Evolutionary conservation across 2,888 invertebrate species (phyloP), one percentile per base, ranked within the genome.

Genomic region (Mythimna pallens): DNA sequence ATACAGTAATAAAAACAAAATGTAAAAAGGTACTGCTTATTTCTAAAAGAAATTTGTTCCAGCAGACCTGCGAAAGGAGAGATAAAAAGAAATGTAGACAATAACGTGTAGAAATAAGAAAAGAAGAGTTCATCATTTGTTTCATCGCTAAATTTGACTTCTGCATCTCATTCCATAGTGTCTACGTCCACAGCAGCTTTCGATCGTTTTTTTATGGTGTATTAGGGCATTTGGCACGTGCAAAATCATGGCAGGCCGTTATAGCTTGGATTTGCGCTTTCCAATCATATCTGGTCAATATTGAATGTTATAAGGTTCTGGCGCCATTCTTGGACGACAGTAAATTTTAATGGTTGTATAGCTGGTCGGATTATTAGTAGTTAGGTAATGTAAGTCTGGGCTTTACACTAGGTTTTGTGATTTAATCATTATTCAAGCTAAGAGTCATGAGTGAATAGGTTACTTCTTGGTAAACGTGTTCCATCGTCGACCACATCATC

Each of bases 181-280:
- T 17, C 22, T 1, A 47, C 14, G n/a, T 36, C 22, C 1, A 50
- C n/a, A 54, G 52, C 70, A 58, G 73, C 79, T 84, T 72, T 79
- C 76, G 43, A 84, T 73, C 84, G 71, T 81, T 86, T 86, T n/a
- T 84, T 86, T 75, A 83, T 73, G 61, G 69, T 58, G 65, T 65
- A 71, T 78, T 73, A 81, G 70, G 66, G 71, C 76, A 72, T 66
- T 78, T 81, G 65, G 75, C 71, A 74, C 81, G 73, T 74, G 68
- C 70, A 59, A 81, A 65, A 73, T 67, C 74, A 70, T 64, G 50
- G 69, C 57, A 14, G n/a, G 14, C 58, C n/a, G 40, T 65, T 65
- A 75, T 40, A 59, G 79, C 50, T 58, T n/a, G 22, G 68, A 64
- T 76, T 83, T 76, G 65, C 67, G 59, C 81, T 81, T 83, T 81